Evolutionary conservation across 2,888 invertebrate species (phyloP), one percentile per base, ranked within the genome.

Genomic region (Eulithis testata): DNA sequence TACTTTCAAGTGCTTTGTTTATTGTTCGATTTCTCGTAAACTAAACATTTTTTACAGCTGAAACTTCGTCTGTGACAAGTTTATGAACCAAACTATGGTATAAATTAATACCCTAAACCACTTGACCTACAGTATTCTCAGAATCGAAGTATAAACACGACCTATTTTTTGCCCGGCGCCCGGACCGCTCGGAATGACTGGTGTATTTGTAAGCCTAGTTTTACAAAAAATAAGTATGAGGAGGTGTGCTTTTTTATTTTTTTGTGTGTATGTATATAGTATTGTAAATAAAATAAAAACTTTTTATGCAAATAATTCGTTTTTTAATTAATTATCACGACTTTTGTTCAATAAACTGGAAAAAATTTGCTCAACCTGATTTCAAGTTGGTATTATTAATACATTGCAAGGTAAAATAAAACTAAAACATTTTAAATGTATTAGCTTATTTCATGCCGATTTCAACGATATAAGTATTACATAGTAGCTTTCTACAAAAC

Each of bases 21-120:
- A 51, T 59, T 59, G 51, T 59, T 59, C 50, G 37, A 61, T 61
- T 61, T 61, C 61, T 61, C 55, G 47, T 55, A 61, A 61, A 47
- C 50, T 61, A 54, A 54, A 55, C 11, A 50, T 21, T 47, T 55
- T 9, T 50, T 43, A 61, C 61, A 56, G 56, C 11, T 62, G 51
- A 62, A 56, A 50, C 56, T 62, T 40, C 11, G 62, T 51, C 62
- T 62, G 55, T 61, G 37, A 61, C 61, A 54, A 61, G 54, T 61
- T 49, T 27, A 21, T 61, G 55, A 54, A 61, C 54, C 61, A 55
- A 61, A 54, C 61, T 50, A 55, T 61, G 11, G n/a, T 61, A 37
- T 55, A 53, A 53, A 27, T 45, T 61, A 55, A 50, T 61, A 54
- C 11, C 27, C 43, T 61, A 61, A 55, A 37, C 61, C 61, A 61